Evolutionary conservation across 2,797 vertebrate species (phyloP).

Genomic region (Oryzias dopingdopingensis): DNA sequence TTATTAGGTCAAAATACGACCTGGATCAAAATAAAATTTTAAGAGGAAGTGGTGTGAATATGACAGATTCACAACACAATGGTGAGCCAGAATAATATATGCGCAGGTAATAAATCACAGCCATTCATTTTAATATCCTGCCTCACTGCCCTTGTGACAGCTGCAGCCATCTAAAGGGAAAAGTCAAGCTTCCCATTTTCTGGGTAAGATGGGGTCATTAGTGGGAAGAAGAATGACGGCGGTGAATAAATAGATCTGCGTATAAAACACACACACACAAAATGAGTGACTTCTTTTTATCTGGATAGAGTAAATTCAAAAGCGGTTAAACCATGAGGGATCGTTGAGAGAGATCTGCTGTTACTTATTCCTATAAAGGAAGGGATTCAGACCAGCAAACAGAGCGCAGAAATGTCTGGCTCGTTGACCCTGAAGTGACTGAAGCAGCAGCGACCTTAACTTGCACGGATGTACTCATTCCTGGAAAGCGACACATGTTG

Average conservation of each 20-base stretch:
- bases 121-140: constrained; percentile 63
- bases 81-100: constrained; percentile 41
- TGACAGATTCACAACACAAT: constrained; percentile 58
- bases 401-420: constrained; percentile 5
- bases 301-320: no score
- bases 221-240: constrained; percentile 43
- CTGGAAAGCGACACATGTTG: constrained; percentile 25
- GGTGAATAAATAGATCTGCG: not conserved
- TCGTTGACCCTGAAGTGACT: constrained; percentile 28
- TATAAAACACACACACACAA: no score
- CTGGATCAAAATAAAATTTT: constrained; percentile 55
- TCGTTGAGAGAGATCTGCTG: not conserved
- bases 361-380: not conserved
- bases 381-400: not conserved
- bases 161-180: constrained; percentile 57
- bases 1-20: constrained; percentile 42
- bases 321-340: no score
- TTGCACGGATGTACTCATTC: constrained; percentile 10
- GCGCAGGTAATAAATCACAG: constrained; percentile 52
- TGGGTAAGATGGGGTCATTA: constrained; percentile 53
- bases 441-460: constrained; percentile 6
- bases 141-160: constrained; percentile 57
- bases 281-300: no score
- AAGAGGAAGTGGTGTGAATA: constrained; percentile 43
- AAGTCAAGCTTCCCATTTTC: constrained; percentile 63